These are phyloP conservation scores for Gnathonemus longibarbis DNA, from an alignment of 2,113 vertebrate genomes.

Conservation along the genomic window DNA sequence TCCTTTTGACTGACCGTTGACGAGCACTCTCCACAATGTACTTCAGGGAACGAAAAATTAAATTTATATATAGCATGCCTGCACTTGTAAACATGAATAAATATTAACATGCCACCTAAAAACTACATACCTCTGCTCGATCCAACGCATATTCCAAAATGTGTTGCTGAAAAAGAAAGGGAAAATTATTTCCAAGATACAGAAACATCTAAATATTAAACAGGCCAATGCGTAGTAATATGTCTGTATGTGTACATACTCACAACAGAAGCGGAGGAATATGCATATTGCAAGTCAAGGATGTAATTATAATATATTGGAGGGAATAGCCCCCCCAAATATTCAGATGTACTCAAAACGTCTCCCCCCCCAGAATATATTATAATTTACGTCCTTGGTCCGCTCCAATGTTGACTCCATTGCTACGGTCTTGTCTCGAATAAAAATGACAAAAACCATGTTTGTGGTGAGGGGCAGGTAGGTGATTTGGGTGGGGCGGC, in stretches of 20 bases:
- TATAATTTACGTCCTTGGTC: no score
- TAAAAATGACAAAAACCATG: not conserved
- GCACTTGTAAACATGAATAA: not conserved
- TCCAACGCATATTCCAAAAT: conserved; percentile 96
- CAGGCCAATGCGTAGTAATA: not conserved
- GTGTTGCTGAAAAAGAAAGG: conserved; percentile 73
- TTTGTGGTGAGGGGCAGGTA: not conserved
- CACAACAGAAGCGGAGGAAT: not conserved
- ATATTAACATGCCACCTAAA: not conserved
- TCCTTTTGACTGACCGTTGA: conserved; percentile 87
- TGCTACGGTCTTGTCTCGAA: not conserved
- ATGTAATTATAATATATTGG: not conserved
- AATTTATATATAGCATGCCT: not conserved
- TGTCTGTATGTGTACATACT: not conserved
- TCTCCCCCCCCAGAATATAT: no score
- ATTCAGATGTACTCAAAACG: not conserved
- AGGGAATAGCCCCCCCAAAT: not conserved
- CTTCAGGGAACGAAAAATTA: conserved; percentile 55
- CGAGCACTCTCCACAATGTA: conserved; percentile 97
- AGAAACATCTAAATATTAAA: not conserved
- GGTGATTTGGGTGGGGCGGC: not conserved
- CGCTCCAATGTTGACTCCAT: not conserved
- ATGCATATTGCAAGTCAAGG: not conserved
- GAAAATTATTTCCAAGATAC: not conserved
- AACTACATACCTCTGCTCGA: conserved; percentile 83